These are phyloP conservation scores for Pyrocephalus nanus DNA, from an alignment of 2,797 vertebrate genomes.

Conservation along the genomic window DNA sequence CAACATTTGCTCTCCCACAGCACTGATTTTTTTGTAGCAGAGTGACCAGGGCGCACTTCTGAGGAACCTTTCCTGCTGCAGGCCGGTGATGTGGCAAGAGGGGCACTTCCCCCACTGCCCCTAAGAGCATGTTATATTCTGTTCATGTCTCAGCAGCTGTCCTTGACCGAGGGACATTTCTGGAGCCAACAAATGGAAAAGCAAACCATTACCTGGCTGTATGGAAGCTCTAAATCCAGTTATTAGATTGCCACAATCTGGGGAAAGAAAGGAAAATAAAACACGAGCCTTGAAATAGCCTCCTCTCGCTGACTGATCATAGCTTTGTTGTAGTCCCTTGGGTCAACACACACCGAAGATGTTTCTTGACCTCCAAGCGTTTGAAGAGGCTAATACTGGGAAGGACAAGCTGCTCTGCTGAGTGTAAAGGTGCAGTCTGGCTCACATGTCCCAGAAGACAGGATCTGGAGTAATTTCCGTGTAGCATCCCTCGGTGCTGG, in stretches of 20 bases:
- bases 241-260: not conserved
- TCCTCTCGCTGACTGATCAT: not conserved
- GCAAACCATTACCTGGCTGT: not conserved
- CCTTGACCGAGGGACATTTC: not conserved
- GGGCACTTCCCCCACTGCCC: fast-evolving
- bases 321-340: not conserved
- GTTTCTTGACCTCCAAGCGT: not conserved
- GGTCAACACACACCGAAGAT: fast-evolving
- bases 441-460: fast-evolving
- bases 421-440: not conserved
- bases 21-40: not conserved
- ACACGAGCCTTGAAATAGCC: not conserved
- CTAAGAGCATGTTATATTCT: not conserved
- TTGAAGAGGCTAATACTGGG: not conserved
- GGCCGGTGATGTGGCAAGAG: not conserved
- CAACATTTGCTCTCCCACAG: not conserved
- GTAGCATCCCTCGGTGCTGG: not conserved
- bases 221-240: not conserved
- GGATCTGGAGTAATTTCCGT: not conserved
- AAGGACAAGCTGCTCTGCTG: not conserved
- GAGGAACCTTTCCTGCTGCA: not conserved
- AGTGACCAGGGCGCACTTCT: not conserved
- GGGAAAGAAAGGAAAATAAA: not conserved
- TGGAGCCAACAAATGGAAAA: not conserved
- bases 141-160: not conserved